Evolutionary conservation across 2,888 invertebrate genomes (phyloP), one percentile per base, ranked within the genome.

Genomic region (Darwinula stevensoni): DNA sequence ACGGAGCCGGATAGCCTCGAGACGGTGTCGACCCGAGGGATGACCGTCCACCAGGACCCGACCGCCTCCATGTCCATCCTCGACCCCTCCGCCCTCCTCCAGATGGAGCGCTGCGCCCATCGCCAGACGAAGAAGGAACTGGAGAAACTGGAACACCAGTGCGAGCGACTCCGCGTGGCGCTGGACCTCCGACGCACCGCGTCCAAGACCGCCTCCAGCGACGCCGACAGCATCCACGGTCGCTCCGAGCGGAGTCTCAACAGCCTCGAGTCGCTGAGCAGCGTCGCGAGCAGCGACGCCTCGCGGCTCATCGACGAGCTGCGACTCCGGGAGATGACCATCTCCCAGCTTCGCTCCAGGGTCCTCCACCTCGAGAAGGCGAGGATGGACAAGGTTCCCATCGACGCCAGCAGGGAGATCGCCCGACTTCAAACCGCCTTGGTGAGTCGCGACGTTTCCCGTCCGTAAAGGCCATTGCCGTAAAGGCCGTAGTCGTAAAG

Each of bases 51-150:
- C n/a, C n/a, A n/a, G n/a, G n/a, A n/a, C n/a, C n/a, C n/a, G n/a
- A n/a, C n/a, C n/a, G n/a, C n/a, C n/a, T n/a, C n/a, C n/a, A n/a
- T n/a, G n/a, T n/a, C n/a, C n/a, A n/a, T n/a, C n/a, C n/a, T n/a
- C n/a, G n/a, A n/a, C n/a, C n/a, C n/a, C n/a, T n/a, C n/a, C n/a
- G 43, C 44, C 14, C 40, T 45, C 35, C 35, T 46, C n/a, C 44
- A 44, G 22, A 34, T 46, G 34, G 46, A 46, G 34, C 35, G 45
- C n/a, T 41, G 44, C 35, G 43, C 44, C 27, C 45, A 46, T 35
- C 39, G 43, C 16, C 41, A 43, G 17, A 43, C 43, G 1, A 32
- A 42, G 22, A 39, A 43, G 18, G 41, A 42, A 31, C 36, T 45
- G 33, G 41, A 41, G 30, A 40, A 42, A 32, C 35, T 44, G 16